Evolutionary conservation across 2,113 vertebrate species (phyloP).

Genomic region (Toxotes jaculatrix): DNA sequence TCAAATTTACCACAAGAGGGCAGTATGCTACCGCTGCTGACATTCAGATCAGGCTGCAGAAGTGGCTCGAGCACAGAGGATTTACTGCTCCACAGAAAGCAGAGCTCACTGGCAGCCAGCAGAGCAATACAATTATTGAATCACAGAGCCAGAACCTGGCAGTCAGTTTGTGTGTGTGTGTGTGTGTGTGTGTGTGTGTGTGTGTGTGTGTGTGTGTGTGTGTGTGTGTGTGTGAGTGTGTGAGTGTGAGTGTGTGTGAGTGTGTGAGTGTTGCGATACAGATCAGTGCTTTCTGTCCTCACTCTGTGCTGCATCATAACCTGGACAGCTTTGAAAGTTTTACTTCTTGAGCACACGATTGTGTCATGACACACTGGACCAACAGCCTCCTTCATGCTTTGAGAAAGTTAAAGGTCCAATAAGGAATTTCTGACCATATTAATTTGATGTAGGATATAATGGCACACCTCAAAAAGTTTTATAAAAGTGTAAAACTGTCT

Average conservation of each 20-base stretch:
- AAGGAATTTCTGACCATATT: slow-evolving; percentile 4
- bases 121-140: slow-evolving; percentile 44
- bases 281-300: slow-evolving; percentile 74
- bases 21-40: slow-evolving; percentile 62
- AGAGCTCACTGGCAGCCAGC: slow-evolving; percentile 44
- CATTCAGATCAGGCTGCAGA: slow-evolving; percentile 18
- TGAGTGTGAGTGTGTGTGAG: no score
- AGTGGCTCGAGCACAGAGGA: slow-evolving; percentile 23
- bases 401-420: slow-evolving; percentile 16
- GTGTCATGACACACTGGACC: slow-evolving; percentile 66
- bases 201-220: slow-evolving; percentile 22
- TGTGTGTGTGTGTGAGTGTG: no score
- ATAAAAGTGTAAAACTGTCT: no score
- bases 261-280: no score
- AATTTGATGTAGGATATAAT: neutral
- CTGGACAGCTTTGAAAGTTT: slow-evolving; percentile 64
- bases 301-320: slow-evolving; percentile 70
- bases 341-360: slow-evolving; percentile 76
- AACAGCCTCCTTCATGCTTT: slow-evolving; percentile 39
- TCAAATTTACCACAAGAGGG: slow-evolving; percentile 61
- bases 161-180: slow-evolving; percentile 10
- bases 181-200: slow-evolving; percentile 22
- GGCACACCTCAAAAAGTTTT: no score
- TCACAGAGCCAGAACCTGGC: slow-evolving; percentile 32
- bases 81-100: slow-evolving; percentile 53